Evolutionary conservation across 2,888 invertebrate species (phyloP), one percentile per base, ranked within the genome.

Genomic region (Formica aserva): DNA sequence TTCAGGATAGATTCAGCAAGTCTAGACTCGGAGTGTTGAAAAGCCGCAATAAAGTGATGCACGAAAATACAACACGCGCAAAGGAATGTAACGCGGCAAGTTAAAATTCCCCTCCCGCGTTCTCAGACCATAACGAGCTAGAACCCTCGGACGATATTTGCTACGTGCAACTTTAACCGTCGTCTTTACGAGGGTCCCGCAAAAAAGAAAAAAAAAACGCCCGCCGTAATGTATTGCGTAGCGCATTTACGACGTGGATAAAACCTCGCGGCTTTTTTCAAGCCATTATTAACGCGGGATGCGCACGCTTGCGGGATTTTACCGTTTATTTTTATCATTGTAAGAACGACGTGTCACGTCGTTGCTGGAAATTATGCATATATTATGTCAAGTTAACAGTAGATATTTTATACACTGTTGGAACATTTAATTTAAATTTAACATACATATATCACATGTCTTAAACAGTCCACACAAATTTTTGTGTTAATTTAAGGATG

Each of bases 171-270:
- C 26, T 80, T 80, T 71, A 80, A 80, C 45, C 26, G 60, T 22
- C 45, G 6, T 80, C 60, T 60, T 80, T 80, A 71, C 35, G 45
- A 71, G 57, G 13, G 45, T 80, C 9, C 3, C 8, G 57, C 22
- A 26, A 26, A 13, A 78, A 77, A 71, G 60, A 78, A 57, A 4
- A 45, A 45, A 22, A 0, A 35, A 6, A 35, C 32, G 32, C 32
- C 22, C 26, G 66, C 60, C 32, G 45, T 60, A 71, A 78, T 22
- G 45, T 67, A 69, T 69, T 57, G 71, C 35, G 60, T 26, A 4
- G 18, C 35, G 45, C 32, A 45, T 45, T 80, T 71, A 80, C 78
- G 60, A 80, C 71, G 48, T 18, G 60, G 48, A 52, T 80, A 71
- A 80, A 80, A 60, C 26, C 60, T 48, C 60, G 45, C 57, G 26